Base-by-base conservation (phyloP, 37 sponge, comb jelly and placozoan species). In the Beroe ovata region DNA sequence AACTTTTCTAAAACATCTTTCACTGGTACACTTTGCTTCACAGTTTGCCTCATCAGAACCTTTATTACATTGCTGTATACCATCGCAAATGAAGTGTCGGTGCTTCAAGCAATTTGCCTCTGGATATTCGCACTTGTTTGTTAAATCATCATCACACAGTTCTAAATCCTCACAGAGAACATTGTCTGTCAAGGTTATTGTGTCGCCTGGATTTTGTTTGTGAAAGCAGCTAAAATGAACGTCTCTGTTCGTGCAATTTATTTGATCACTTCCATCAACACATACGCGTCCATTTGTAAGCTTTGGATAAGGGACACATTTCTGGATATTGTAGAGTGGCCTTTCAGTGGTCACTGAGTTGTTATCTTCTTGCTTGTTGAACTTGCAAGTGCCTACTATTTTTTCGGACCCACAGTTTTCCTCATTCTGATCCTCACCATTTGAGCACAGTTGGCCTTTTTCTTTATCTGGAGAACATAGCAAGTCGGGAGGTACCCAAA, bases 81-180 rank as follows among this genome's bases (percentile, higher is more conserved):
- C 47, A 40, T 77, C 84, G 41, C 84, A 77, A 6, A 39, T 33
- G 23, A 77, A 77, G 38, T 77, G 84, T 8, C 84, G 21, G 54
- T 77, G 84, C 1, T 32, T 11, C 26, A 11, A n/a, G 28, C 84
- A 77, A 54, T 77, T 77, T 4, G 47, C 54, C 11, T 38, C 41
- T 77, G 84, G 84, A 3, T 39, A 36, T 77, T 38, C 84, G 33
- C 84, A 77, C 47, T 77, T 77, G 54, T 77, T 77, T 30, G 35
- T 77, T 8, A 77, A n/a, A 23, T 77, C 28, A 35, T 77, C 84
- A 1, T 30, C 14, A 26, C 84, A 77, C 4, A 77, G 47, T 6
- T 33, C 35, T 6, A 29, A 1, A 4, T 36, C 1, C 3, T 42
- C 84, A 36, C 84, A 77, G 8, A 77, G 28, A 20, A 77, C 84